Base-by-base conservation (phyloP, 1,140 invertebrate genomes). In the Panagrolaimus sp. region DNA sequence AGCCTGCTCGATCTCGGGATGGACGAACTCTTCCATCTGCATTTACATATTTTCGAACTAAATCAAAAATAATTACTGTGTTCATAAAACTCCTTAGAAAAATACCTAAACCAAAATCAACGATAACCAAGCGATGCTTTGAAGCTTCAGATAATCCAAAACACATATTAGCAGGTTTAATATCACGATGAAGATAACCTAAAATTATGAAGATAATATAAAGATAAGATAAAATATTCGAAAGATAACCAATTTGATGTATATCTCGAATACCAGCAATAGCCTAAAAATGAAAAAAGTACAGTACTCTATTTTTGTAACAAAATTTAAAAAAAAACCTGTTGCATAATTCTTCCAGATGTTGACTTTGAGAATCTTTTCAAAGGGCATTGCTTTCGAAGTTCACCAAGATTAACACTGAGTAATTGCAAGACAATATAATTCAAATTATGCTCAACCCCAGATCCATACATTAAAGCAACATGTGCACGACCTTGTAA, bases 381-480 rank as follows among this genome's bases (percentile, higher is more conserved):
- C 70, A 91, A 86, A 6, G 93, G 91, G 24, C 64, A 63, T 84
- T 97, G 94, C 32, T 96, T 86, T 52, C 96, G 85, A 69, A 99
- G 87, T 85, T 99, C 96, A 0, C 95, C 95, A 75, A 99, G 86
- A 86, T 98, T 99, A 80, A 93, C 90, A 0, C 93, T 95, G 87
- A 98, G 94, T 17, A 98, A 88, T 83, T 96, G 93, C 94, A 98
- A 97, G 69, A 97, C 94, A 38, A 98, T 93, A 86, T 97, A 98
- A 87, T 98, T 98, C 86, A 97, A 98, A 66, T 92, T 88, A 83
- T 97, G 94, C 84, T 63, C 63, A 32, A 65, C 48, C 15, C 71
- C 68, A n/a, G 65, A 70, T 15, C 43, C 68, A 28, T 70, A 32
- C 21, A 73, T 69, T 21, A 46, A 24, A 1, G 73, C 67, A 52